Evolutionary conservation across 2,888 invertebrate species (phyloP).

Genomic region (Tholera decimalis): DNA sequence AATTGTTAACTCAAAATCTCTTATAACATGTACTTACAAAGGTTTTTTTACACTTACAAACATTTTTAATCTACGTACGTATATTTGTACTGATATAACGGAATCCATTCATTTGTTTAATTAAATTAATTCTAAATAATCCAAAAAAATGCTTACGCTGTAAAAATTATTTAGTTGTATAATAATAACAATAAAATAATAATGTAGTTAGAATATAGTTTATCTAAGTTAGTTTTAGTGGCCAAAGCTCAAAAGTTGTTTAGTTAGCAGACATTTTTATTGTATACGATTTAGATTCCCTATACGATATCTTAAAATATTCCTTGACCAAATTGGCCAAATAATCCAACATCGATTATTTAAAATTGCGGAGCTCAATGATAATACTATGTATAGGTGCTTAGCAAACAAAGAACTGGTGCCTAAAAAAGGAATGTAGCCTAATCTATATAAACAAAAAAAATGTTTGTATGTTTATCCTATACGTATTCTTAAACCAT

Average conservation of each 20-base stretch:
- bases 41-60: too few relatives aligned
- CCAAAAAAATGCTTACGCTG: constrained; percentile 38
- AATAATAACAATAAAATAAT: constrained; percentile 20
- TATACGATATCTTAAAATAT: neutral
- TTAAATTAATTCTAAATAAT: constrained; percentile 1
- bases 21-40: constrained; percentile 48
- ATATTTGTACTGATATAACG: too few relatives aligned
- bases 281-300: neutral
- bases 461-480: too few relatives aligned
- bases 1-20: constrained; percentile 1
- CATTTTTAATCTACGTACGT: too few relatives aligned
- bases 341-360: neutral
- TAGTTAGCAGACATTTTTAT: neutral
- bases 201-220: constrained; percentile 27
- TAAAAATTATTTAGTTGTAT: constrained; percentile 36
- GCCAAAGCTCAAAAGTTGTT: constrained; percentile 24
- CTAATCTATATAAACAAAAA: neutral
- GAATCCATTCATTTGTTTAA: too few relatives aligned
- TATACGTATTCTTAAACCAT: too few relatives aligned
- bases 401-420: neutral
- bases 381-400: neutral
- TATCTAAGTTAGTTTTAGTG: constrained; percentile 12
- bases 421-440: neutral
- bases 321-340: neutral
- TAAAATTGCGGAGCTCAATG: neutral